Evolutionary conservation across 2,113 vertebrate genomes (phyloP).

Genomic region (Ciconia stormi): DNA sequence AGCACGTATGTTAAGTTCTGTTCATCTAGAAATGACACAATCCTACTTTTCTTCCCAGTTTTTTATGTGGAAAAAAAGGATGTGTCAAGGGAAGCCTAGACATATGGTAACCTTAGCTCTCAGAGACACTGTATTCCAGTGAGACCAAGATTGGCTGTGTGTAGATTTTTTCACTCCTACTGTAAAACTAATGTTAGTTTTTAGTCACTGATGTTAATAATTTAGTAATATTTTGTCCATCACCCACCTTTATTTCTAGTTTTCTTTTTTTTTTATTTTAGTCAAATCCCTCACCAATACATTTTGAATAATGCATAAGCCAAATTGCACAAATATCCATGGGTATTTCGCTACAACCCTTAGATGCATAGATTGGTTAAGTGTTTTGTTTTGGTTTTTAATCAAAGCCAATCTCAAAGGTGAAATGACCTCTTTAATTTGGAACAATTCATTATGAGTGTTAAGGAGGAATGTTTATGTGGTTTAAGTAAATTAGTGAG

Average conservation of each 20-base stretch:
- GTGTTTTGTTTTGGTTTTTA: neutral
- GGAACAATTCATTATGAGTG: constrained; percentile 15
- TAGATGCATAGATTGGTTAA: neutral
- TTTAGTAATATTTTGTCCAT: neutral
- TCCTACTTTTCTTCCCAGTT: neutral
- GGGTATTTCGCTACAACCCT: neutral
- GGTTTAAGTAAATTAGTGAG: constrained; percentile 36
- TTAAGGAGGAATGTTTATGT: constrained; percentile 25
- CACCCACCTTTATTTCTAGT: neutral
- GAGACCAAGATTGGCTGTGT: neutral
- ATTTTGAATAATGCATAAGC: neutral
- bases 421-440: constrained; percentile 35
- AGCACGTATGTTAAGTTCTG: neutral
- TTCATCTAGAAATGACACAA: neutral
- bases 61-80: neutral
- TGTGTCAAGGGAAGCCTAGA: neutral
- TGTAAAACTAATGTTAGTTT: neutral
- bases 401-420: neutral
- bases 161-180: neutral
- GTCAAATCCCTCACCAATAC: neutral
- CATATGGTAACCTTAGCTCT: neutral
- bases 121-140: neutral
- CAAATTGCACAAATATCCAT: neutral
- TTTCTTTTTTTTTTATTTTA: neutral
- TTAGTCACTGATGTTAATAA: neutral